Conservation (phyloP, 2,888 invertebrate species). For the Hirtodrosophila duncani region DNA sequence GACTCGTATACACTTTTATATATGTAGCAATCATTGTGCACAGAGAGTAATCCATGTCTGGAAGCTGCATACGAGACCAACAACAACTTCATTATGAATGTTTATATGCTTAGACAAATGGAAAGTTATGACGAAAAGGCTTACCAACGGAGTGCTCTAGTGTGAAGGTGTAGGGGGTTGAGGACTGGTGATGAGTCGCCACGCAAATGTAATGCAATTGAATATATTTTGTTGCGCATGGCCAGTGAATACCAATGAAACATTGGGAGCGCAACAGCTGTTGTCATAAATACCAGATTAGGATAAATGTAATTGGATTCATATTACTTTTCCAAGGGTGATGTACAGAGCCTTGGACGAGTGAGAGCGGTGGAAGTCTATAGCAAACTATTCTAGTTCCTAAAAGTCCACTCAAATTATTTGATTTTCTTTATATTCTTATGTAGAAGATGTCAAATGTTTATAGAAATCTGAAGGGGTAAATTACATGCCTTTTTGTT, state of each 20-base stretch:
- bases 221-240: conserved; percentile 23
- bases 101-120: conserved; percentile 49
- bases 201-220: conserved; percentile 57
- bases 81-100: conserved; percentile 34
- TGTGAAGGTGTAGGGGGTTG: background rate
- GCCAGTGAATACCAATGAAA: conserved; percentile 1
- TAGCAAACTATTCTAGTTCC: background rate
- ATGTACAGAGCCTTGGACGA: too few species aligned
- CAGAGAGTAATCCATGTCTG: conserved; percentile 41
- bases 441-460: too few species aligned
- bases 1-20: conserved; percentile 1
- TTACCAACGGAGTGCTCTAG: background rate
- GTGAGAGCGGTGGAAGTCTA: conserved; percentile 2
- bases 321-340: too few species aligned
- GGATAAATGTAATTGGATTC: conserved; percentile 42
- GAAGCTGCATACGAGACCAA: conserved; percentile 21
- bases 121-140: conserved; percentile 36
- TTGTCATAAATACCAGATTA: conserved; percentile 5
- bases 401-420: too few species aligned
- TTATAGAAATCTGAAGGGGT: too few species aligned
- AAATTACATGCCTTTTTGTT: too few species aligned
- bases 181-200: background rate
- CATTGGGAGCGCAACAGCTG: conserved; percentile 11
- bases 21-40: conserved; percentile 11
- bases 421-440: too few species aligned